Conservation (phyloP, 1,140 invertebrate species). For the Heliconius himera region DNA sequence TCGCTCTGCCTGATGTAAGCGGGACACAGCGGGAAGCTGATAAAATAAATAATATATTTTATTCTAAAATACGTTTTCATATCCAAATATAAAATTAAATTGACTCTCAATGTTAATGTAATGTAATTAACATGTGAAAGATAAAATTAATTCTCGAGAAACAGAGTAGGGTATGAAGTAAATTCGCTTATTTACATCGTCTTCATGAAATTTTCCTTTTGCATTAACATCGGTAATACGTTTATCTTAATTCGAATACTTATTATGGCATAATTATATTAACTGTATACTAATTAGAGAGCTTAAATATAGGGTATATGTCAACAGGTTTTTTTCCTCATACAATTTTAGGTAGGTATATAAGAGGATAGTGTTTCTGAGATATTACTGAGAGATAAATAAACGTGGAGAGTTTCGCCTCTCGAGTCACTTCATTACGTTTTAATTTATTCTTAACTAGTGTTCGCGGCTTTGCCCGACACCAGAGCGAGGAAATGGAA, state of each 20-base stretch:
- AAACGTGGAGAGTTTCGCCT: no score
- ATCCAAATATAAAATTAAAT: constrained; percentile 12
- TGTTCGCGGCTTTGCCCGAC: no score
- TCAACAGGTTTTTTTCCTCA: no score
- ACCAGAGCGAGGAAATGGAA: no score
- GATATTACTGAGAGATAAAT: no score
- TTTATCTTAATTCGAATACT: constrained; percentile 15
- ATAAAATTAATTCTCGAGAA: constrained; percentile 23
- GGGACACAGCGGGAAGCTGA: no score
- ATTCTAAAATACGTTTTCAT: not conserved
- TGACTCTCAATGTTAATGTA: constrained; percentile 13
- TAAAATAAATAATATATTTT: not conserved
- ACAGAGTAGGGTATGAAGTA: not conserved
- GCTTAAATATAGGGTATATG: not conserved
- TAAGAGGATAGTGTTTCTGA: no score
- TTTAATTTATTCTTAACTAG: no score
- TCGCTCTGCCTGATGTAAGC: no score
- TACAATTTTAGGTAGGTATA: no score
- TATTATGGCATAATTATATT: not conserved
- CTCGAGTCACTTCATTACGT: no score
- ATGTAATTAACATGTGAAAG: constrained; percentile 29
- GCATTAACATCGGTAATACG: constrained; percentile 19
- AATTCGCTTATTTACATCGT: constrained; percentile 22
- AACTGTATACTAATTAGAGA: not conserved
- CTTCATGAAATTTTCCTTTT: constrained; percentile 13